Conservation (phyloP, 2,888 invertebrate genomes). For the Archips crataeganus region DNA sequence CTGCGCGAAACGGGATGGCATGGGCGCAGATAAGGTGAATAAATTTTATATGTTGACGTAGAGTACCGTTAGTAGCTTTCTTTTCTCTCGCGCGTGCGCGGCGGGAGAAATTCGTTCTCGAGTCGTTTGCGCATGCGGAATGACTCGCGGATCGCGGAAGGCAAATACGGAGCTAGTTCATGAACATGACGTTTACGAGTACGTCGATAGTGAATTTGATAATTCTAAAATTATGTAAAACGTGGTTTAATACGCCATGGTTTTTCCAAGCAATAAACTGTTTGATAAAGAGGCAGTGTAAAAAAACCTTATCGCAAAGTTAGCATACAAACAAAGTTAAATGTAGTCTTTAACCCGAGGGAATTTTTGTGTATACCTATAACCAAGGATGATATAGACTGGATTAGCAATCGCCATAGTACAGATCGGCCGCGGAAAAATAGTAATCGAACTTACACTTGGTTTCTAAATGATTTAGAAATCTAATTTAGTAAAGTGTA, state of each 20-base stretch:
- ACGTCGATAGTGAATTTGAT: background rate
- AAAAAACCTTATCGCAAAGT: background rate
- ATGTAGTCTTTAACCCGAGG: background rate
- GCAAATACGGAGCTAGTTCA: conserved; percentile 44
- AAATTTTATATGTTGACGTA: conserved; percentile 44
- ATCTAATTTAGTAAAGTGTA: too few relatives aligned
- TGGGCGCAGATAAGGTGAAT: conserved; percentile 10
- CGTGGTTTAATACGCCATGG: background rate
- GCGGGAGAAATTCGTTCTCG: conserved; percentile 59
- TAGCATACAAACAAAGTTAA: background rate
- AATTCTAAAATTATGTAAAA: background rate
- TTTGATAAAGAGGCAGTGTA: background rate
- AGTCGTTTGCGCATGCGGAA: conserved; percentile 52
- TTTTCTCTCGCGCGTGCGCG: conserved; percentile 61
- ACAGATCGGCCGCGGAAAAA: too few relatives aligned
- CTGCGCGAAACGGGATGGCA: conserved; percentile 2
- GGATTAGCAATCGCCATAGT: too few relatives aligned
- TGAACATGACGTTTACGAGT: conserved; percentile 8
- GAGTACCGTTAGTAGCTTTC: conserved; percentile 80
- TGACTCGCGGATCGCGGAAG: conserved; percentile 53
- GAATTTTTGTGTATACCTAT: background rate
- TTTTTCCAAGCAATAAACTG: background rate
- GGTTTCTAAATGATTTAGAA: too few relatives aligned
- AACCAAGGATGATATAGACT: too few relatives aligned
- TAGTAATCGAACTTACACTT: too few relatives aligned